Conservation (phyloP, 1,140 invertebrate genomes). For the Oreohelix idahoensis region DNA sequence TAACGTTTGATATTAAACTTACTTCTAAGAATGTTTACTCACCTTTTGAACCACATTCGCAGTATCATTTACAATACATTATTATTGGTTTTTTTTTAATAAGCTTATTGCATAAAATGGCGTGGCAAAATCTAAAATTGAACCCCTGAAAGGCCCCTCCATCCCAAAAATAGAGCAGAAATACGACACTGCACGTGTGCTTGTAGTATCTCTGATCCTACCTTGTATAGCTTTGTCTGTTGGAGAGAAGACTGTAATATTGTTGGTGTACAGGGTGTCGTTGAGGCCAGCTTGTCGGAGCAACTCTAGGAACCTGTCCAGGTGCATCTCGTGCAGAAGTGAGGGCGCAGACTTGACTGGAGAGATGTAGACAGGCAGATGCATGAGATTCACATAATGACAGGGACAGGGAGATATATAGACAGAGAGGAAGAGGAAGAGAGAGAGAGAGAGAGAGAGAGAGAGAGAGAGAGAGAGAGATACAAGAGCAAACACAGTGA, state of each 20-base stretch:
- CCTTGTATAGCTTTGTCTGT: conserved; percentile 50
- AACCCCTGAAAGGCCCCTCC: no score
- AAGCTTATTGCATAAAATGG: no score
- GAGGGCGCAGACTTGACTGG: conserved; percentile 44
- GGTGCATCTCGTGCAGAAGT: conserved; percentile 45
- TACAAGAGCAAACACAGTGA: not conserved
- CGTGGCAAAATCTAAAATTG: no score
- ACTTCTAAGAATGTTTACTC: no score
- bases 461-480: not conserved
- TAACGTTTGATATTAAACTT: no score
- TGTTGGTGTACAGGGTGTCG: conserved; percentile 35
- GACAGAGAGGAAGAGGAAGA: not conserved
- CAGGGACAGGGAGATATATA: not conserved
- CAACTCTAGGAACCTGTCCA: conserved; percentile 47
- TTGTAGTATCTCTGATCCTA: conserved; percentile 16
- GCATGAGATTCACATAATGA: not conserved
- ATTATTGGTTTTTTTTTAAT: no score
- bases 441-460: conserved; percentile 2
- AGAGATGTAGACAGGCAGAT: not conserved
- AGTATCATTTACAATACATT: no score
- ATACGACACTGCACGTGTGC: no score
- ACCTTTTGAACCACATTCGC: no score
- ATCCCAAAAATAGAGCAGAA: no score
- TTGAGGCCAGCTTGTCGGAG: conserved; percentile 38
- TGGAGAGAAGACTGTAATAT: conserved; percentile 52